Evolutionary conservation across 2,888 invertebrate species (phyloP).

Genomic region (Lobophora halterata): DNA sequence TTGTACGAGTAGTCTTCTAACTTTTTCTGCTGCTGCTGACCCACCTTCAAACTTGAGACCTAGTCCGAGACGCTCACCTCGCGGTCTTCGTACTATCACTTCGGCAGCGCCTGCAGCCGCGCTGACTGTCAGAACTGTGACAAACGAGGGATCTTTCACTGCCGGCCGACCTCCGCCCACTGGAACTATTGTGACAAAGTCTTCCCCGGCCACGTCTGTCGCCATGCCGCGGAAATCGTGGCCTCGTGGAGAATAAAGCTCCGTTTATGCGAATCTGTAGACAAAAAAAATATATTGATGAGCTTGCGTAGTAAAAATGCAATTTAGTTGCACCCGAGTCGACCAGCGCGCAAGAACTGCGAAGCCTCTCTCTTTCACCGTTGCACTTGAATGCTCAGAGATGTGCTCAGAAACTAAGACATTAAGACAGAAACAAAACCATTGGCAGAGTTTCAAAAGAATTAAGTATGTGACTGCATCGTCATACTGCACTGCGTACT

Average conservation of each 20-base stretch:
- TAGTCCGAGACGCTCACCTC: constrained; percentile 94
- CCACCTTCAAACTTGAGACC: constrained; percentile 96
- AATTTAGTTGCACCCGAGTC: constrained; percentile 52
- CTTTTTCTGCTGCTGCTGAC: constrained; percentile 89
- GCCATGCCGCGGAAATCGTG: constrained; percentile 71
- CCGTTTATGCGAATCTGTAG: constrained; percentile 62
- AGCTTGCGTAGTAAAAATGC: constrained; percentile 66
- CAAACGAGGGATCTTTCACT: constrained; percentile 67
- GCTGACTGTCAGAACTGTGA: constrained; percentile 82
- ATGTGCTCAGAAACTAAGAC: constrained; percentile 38
- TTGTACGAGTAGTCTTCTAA: constrained; percentile 91
- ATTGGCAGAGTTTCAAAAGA: no score
- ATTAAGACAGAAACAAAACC: no score
- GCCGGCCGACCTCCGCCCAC: constrained; percentile 73
- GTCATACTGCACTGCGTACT: no score
- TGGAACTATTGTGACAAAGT: constrained; percentile 82
- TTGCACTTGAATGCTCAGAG: constrained; percentile 55
- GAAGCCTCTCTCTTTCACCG: constrained; percentile 71
- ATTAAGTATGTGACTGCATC: no score
- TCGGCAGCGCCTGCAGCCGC: constrained; percentile 82
- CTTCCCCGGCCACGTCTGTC: constrained; percentile 68
- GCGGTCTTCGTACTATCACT: constrained; percentile 90
- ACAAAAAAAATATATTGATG: constrained; percentile 64
- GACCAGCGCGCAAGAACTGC: constrained; percentile 56
- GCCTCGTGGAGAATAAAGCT: constrained; percentile 47